Conservation (phyloP, 2,888 invertebrate genomes). For the Yponomeuta evonymella region DNA sequence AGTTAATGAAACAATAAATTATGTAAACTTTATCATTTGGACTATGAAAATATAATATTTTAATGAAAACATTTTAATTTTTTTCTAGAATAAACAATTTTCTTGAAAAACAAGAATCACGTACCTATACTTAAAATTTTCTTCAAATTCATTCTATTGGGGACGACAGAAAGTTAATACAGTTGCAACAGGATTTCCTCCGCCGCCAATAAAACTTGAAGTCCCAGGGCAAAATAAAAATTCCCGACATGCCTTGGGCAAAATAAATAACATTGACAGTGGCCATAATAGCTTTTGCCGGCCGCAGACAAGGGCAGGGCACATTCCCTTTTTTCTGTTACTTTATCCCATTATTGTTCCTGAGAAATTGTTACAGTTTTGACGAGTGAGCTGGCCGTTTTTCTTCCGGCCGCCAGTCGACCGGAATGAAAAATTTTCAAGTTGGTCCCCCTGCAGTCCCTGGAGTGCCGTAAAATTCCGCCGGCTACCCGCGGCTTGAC, state of each 20-base stretch:
- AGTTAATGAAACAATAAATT: no score
- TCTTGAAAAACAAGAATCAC: no score
- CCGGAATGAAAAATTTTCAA: conserved; percentile 75
- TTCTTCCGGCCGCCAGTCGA: conserved; percentile 59
- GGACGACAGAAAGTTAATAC: conserved; percentile 15
- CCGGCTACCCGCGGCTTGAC: conserved; percentile 56
- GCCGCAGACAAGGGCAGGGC: conserved; percentile 44
- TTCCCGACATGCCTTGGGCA: conserved; percentile 60
- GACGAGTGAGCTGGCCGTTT: conserved; percentile 73
- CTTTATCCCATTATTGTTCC: conserved; percentile 73
- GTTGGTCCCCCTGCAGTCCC: conserved; percentile 65
- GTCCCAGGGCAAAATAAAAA: conserved; percentile 70
- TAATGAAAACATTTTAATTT: no score
- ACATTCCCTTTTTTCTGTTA: conserved; percentile 23
- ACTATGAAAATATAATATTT: no score
- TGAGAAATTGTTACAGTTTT: conserved; percentile 76
- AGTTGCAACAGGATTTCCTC: conserved; percentile 37
- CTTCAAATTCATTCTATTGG: neutral
- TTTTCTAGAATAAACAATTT: no score
- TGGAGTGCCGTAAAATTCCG: conserved; percentile 72
- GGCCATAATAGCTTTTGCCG: conserved; percentile 61
- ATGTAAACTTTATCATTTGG: no score
- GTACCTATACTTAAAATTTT: neutral
- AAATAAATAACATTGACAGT: conserved; percentile 76
- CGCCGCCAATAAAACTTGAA: conserved; percentile 64